Conservation (phyloP, 2,113 vertebrate genomes). For the Danionella cerebrum region DNA sequence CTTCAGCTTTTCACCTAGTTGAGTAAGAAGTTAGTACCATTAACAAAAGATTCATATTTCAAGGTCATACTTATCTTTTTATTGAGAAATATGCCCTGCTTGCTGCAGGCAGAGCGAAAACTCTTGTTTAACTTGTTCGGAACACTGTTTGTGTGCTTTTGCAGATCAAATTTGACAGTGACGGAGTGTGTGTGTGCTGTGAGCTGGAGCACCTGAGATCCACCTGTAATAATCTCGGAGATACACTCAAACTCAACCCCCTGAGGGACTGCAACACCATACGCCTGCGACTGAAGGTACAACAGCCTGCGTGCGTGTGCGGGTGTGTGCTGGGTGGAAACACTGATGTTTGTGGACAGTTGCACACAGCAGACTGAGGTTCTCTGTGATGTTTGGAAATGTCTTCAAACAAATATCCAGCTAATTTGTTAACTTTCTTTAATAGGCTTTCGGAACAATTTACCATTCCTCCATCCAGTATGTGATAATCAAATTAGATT, state of each 20-base stretch:
- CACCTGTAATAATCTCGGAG: constrained; percentile 91
- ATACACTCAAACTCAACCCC: constrained; percentile 90
- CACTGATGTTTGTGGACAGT: neutral
- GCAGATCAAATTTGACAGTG: constrained; percentile 85
- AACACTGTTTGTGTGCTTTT: constrained; percentile 9
- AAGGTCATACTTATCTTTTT: neutral
- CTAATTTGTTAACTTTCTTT: neutral
- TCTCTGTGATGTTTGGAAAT: neutral
- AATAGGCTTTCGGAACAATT: neutral
- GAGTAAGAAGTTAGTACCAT: too few relatives aligned
- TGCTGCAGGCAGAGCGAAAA: neutral
- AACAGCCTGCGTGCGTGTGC: neutral
- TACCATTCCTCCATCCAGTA: neutral
- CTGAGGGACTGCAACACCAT: constrained; percentile 88
- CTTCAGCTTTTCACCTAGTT: too few relatives aligned
- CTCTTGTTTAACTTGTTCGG: neutral
- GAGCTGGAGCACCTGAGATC: constrained; percentile 84
- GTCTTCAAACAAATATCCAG: neutral
- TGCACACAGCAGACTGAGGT: neutral
- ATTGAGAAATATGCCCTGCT: neutral
- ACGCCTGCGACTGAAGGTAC: constrained; percentile 87
- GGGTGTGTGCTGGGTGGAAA: neutral
- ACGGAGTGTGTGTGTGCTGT: constrained; percentile 96
- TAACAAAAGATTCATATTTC: too few relatives aligned
- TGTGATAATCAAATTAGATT: neutral